A percentile compares a stretch with the other conserved stretches of the same genome.
These are phyloP conservation scores for Malurus splendens DNA, from an alignment of 2,797 vertebrate species.

Conservation along the genomic window DNA sequence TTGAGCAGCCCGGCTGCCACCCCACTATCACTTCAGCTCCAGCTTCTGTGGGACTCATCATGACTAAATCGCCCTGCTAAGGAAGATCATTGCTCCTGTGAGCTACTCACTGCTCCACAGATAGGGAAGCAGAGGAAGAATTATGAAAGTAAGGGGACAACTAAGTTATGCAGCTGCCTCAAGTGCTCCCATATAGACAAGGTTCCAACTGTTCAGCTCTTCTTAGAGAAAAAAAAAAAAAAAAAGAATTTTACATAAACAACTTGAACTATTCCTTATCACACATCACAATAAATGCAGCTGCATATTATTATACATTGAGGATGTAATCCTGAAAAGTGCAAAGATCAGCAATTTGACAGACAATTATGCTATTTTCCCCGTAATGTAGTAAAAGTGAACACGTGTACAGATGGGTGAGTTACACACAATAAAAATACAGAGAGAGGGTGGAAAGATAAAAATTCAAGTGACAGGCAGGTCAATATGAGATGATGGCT, in stretches of 20 bases:
- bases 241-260: not conserved
- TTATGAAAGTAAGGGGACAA: not conserved
- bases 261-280: not conserved
- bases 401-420: not conserved
- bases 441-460: not conserved
- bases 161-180: not conserved
- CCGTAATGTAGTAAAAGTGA: not conserved
- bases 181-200: not conserved
- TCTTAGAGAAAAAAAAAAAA: not conserved
- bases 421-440: not conserved
- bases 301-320: not conserved
- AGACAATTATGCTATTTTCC: not conserved
- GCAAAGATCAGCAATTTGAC: not conserved
- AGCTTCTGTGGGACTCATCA: not conserved
- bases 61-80: not conserved
- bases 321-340: not conserved
- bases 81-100: not conserved
- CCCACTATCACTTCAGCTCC: not conserved
- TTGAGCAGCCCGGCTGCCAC: not conserved
- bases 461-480: not conserved
- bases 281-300: not conserved
- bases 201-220: not conserved
- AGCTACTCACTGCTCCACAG: not conserved
- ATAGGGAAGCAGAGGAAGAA: not conserved
- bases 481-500: not conserved